Conservation (phyloP, 2,888 invertebrate species). For the Plebejus argus region DNA sequence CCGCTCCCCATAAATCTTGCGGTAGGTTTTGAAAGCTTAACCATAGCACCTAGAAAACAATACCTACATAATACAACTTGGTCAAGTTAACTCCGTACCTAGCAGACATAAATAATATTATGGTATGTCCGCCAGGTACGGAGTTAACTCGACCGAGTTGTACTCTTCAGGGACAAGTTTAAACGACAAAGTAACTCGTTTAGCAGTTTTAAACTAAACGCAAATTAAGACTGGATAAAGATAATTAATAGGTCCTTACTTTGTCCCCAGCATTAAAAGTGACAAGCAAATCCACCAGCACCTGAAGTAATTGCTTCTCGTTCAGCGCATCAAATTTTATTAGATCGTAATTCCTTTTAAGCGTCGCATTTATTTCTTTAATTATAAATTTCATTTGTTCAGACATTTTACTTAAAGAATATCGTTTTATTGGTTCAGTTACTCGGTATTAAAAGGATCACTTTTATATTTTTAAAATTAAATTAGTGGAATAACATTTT, state of each 20-base stretch:
- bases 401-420: conserved; percentile 69
- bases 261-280: conserved; percentile 85
- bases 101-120: too few relatives aligned
- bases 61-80: too few relatives aligned
- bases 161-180: not conserved
- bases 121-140: too few relatives aligned
- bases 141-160: too few relatives aligned
- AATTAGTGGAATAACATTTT: not conserved
- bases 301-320: conserved; percentile 87
- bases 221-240: not conserved
- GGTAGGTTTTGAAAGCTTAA: too few relatives aligned
- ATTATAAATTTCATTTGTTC: conserved; percentile 86
- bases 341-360: conserved; percentile 88
- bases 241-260: conserved; percentile 51
- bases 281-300: conserved; percentile 88
- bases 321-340: conserved; percentile 92
- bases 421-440: not conserved
- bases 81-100: too few relatives aligned
- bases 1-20: too few relatives aligned
- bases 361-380: conserved; percentile 85
- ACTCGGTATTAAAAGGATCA: not conserved
- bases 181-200: not conserved
- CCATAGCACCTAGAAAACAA: not conserved
- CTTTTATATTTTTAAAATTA: not conserved
- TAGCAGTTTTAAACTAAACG: not conserved